Evolutionary conservation across 2,888 invertebrate genomes (phyloP), one percentile per base, ranked within the genome.

Genomic region (Polydrusus cervinus): DNA sequence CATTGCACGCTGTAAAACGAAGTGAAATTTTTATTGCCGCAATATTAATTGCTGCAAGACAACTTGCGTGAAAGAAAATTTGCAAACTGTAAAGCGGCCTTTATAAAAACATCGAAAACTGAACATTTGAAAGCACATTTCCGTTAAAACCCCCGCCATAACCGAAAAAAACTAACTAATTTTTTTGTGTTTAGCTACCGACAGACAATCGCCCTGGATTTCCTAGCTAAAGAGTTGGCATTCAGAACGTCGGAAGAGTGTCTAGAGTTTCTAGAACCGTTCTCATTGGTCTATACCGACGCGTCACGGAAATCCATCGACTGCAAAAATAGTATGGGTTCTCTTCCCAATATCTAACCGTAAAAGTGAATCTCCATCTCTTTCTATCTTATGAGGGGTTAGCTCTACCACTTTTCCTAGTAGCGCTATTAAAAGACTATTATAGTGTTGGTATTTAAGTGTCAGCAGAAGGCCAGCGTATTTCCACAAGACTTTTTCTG

Each of bases 201-300:
- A 86, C 97, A 96, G 89, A 92, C 91, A 88, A 91, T 98, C 90
- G 93, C 94, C 84, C 91, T 97, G 89, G 92, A 93, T 87, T 95
- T 93, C 92, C 90, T 98, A 89, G 89, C 92, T 87, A 92, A 93
- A 88, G 94, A 95, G 90, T 91, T 98, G 91, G 96, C 94, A 86
- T 97, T 97, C 91, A 92, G 93, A 85, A 92, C 93, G 82, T 89
- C 89, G 86, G 93, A 93, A 87, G 94, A 95, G 88, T 95, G 95
- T 89, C 89, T 93, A 88, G 94, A 95, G 87, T 98, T 97, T 92
- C 91, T 98, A 87, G 91, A 91, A 87, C 93, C 93, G 85, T 94
- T 95, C 88, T 92, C 92, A 88, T 90, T 96, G 86, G 90, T 90
- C 84, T 93, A 92, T 89, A 89, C 90, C 87, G 93, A 92, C 88